These are phyloP conservation scores for Laothoe populi DNA, from an alignment of 2,888 invertebrate genomes.

Conservation along the genomic window DNA sequence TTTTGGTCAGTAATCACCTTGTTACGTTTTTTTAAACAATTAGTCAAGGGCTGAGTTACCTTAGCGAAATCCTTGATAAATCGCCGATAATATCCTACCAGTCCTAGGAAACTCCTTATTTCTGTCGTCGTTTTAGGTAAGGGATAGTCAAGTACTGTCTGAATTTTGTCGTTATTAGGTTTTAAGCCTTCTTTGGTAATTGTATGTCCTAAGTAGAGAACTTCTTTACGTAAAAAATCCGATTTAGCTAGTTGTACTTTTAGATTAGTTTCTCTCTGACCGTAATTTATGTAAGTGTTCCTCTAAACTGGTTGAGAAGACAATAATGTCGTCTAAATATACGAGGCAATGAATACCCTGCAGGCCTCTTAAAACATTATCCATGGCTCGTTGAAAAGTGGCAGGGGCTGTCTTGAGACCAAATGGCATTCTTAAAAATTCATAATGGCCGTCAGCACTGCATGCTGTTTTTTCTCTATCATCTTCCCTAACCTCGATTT, in stretches of 20 bases:
- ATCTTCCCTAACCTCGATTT: slow-evolving; percentile 33
- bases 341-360: slow-evolving; percentile 38
- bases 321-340: slow-evolving; percentile 50
- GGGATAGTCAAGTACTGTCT: slow-evolving; percentile 41
- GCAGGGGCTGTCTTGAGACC: slow-evolving; percentile 41
- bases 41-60: slow-evolving; percentile 38
- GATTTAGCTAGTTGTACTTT: too few species aligned
- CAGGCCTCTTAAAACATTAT: slow-evolving; percentile 44
- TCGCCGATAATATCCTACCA: slow-evolving; percentile 44
- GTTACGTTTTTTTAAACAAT: slow-evolving; percentile 39
- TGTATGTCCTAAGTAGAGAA: slow-evolving; percentile 39
- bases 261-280: slow-evolving; percentile 29
- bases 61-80: slow-evolving; percentile 45
- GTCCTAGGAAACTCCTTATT: slow-evolving; percentile 43
- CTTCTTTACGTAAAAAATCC: slow-evolving; percentile 31
- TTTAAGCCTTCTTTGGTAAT: slow-evolving; percentile 42
- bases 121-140: slow-evolving; percentile 43
- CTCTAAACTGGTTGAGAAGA: slow-evolving; percentile 41
- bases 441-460: slow-evolving; percentile 42
- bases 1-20: too few species aligned
- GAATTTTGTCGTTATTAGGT: slow-evolving; percentile 43
- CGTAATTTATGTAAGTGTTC: too few species aligned
- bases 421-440: slow-evolving; percentile 44
- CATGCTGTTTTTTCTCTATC: slow-evolving; percentile 46
- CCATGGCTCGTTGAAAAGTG: slow-evolving; percentile 47